Evolutionary conservation across 2,113 vertebrate genomes (phyloP), one percentile per base, ranked within the genome.

Genomic region (Neotoma lepida): DNA sequence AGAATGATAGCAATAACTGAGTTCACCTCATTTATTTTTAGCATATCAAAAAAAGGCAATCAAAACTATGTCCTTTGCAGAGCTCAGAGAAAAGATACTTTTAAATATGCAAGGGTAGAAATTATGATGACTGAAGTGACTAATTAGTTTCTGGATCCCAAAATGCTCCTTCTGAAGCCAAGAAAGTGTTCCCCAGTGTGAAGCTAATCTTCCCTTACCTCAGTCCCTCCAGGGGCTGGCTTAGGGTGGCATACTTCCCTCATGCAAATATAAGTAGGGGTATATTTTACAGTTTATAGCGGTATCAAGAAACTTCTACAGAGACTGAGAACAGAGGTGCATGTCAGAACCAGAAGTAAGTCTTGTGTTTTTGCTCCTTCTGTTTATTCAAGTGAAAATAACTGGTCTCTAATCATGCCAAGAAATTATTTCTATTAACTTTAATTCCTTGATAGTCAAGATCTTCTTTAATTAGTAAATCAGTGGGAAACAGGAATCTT

Each of bases 141-240:
- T 20, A 6, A 88, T 88, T 88, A 58, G 10, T 6, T 84, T 76
- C n/a, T 51, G 30, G 15, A 74, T 92, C 30, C 68, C 39, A 58
- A 46, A 80, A 30, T 46, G 9, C 39, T 88, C 7, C 49, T 58
- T 56, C 80, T 81, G 82, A 58, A 64, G 13, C 1, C 8, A 71
- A 35, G 39, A 77, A 61, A 20, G 56, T 44, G 41, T 76, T 89
- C 66, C n/a, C 78, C 18, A 58, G 5, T 2, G 58, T 35, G 33
- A 10, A 30, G 35, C 1, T 44, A 2, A 35, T 58, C 3, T 10
- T 63, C 4, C 20, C 35, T 0, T 6, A 22, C 51, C 10, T n/a
- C 17, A 89, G 3, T 51, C 20, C 84, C 54, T 68, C 30, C 70
- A 90, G 61, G 64, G 80, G 39, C 78, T 80, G 58, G 14, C 33